Percentiles rank a stretch among this genome's conserved stretches.
These are phyloP conservation scores for Ricordea florida DNA, from an alignment of 92 coral and sea anemone genomes.

Conservation along the genomic window DNA sequence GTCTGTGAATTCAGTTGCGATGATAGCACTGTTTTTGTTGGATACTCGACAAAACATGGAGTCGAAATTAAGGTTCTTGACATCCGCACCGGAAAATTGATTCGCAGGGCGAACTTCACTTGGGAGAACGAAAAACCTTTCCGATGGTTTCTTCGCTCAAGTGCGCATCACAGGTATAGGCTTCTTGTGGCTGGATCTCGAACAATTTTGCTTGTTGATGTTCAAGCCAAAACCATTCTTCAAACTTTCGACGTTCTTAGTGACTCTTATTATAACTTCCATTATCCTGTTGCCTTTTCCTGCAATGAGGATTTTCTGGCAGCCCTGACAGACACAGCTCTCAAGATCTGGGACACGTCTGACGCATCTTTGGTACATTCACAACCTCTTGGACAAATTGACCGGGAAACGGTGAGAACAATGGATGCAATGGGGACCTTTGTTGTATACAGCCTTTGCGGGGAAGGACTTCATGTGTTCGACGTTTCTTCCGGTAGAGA, in stretches of 20 bases:
- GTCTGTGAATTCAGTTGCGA: constrained; percentile 53
- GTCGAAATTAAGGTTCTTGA: constrained; percentile 42
- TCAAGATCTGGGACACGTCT: constrained; percentile 51
- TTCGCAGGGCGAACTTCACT: constrained; percentile 41
- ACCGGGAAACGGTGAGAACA: constrained; percentile 41
- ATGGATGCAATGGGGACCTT: constrained; percentile 47
- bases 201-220: constrained; percentile 51
- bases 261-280: constrained; percentile 40
- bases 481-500: constrained; percentile 36
- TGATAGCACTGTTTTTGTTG: constrained; percentile 40
- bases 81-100: constrained; percentile 43
- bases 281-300: constrained; percentile 53
- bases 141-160: constrained; percentile 36
- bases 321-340: constrained; percentile 47
- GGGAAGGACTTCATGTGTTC: constrained; percentile 46
- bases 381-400: constrained; percentile 23
- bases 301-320: constrained; percentile 38
- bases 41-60: constrained; percentile 42
- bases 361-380: constrained; percentile 29
- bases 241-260: constrained; percentile 53
- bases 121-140: constrained; percentile 45
- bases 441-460: constrained; percentile 54
- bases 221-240: constrained; percentile 43
- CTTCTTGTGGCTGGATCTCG: constrained; percentile 60
- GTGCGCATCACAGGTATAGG: neutral